These are phyloP conservation scores for Aspidoscelis tigris DNA, from an alignment of 2,113 vertebrate genomes.

Conservation along the genomic window DNA sequence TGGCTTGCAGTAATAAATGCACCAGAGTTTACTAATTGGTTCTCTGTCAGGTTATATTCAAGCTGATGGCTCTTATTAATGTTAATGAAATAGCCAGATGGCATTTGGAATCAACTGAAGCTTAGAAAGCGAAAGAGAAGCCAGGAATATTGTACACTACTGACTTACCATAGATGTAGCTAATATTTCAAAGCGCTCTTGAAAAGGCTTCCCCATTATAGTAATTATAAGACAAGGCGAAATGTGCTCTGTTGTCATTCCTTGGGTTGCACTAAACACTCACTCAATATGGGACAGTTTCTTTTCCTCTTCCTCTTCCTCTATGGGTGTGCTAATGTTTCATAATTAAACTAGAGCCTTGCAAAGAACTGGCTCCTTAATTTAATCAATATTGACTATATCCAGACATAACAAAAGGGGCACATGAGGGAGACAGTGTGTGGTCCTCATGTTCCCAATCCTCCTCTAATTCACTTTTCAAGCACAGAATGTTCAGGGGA, in stretches of 20 bases:
- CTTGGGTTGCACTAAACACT: too few species aligned
- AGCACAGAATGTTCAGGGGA: too few species aligned
- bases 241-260: too few species aligned
- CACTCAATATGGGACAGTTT: too few species aligned
- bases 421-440: too few species aligned
- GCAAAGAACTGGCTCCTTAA: background rate
- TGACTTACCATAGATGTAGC: background rate
- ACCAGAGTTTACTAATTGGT: conserved; percentile 25
- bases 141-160: background rate
- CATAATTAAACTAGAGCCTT: background rate
- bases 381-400: background rate
- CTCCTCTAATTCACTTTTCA: too few species aligned
- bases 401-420: too few species aligned
- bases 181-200: conserved; percentile 15
- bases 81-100: conserved; percentile 45
- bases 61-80: conserved; percentile 29
- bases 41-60: conserved; percentile 17
- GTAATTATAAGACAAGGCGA: background rate
- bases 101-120: background rate
- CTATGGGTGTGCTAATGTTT: background rate
- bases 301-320: background rate
- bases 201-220: conserved; percentile 2
- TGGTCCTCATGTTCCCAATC: too few species aligned
- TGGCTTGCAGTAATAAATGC: conserved; percentile 38
- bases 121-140: background rate